Percentiles rank a stretch among this genome's conserved stretches.
These are phyloP conservation scores for Crenuchus spilurus DNA, from an alignment of 2,797 vertebrate species.

Conservation along the genomic window DNA sequence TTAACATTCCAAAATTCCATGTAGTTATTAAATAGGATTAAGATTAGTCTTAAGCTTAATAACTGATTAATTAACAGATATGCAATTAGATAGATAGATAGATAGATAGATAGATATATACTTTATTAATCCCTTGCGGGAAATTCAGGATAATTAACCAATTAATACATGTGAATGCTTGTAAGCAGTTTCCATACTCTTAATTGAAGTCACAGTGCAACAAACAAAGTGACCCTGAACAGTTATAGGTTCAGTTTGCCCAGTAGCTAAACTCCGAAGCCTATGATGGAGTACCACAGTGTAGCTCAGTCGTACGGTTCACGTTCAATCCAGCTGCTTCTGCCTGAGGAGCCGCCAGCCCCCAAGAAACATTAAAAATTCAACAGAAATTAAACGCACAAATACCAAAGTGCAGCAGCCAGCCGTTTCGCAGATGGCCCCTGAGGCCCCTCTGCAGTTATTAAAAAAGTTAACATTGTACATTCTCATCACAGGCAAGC, in stretches of 20 bases:
- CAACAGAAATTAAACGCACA: slow-evolving; percentile 70
- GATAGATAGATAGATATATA: too few species aligned
- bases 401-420: slow-evolving; percentile 73
- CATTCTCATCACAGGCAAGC: slow-evolving; percentile 56
- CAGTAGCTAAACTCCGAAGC: slow-evolving; percentile 32
- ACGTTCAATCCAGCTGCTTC: slow-evolving; percentile 29
- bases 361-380: slow-evolving; percentile 62
- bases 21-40: too few species aligned
- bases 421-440: slow-evolving; percentile 73
- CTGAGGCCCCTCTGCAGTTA: slow-evolving; percentile 73
- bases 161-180: too few species aligned
- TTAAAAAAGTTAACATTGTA: slow-evolving; percentile 71
- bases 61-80: too few species aligned
- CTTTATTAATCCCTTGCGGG: too few species aligned
- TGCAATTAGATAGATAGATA: too few species aligned
- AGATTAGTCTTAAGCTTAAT: too few species aligned
- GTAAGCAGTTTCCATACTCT: neutral
- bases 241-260: slow-evolving; percentile 7
- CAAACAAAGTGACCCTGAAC: neutral
- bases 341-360: slow-evolving; percentile 45
- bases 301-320: slow-evolving; percentile 34
- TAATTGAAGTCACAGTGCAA: neutral
- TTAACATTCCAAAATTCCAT: too few species aligned
- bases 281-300: slow-evolving; percentile 41
- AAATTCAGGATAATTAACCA: too few species aligned